Base-by-base conservation (phyloP, 2,797 vertebrate species). In the Falco peregrinus region DNA sequence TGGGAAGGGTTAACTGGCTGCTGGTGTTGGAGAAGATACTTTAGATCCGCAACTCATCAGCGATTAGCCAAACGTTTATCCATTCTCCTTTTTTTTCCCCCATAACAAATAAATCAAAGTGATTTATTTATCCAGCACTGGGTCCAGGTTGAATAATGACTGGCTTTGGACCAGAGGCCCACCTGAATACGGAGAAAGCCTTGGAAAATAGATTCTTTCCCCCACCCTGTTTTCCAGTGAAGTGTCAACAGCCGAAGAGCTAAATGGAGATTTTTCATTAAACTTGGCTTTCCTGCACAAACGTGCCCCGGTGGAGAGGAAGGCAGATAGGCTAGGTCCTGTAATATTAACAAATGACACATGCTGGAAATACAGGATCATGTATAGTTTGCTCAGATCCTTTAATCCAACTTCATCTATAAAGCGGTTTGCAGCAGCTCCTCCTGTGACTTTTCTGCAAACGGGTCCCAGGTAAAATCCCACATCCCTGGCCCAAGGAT, bases 81-180 rank as follows among this genome's bases (percentile, higher is more conserved):
- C 4, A 21, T 47, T 61, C 31, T 80, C 51, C 47, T 48, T 76
- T 67, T 85, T 85, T 53, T 41, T 41, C 7, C 41, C 57, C 84
- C 56, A 53, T 48, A 86, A 81, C 45, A 96, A 94, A 94, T 69
- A 74, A 51, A 91, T 86, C 39, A 70, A 95, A 97, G 61, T 31
- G 37, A 82, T 59, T 54, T 93, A 90, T 91, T 85, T 77, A 82
- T 35, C 61, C 75, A 91, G 39, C 75, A 67, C 45, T 64, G 84
- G 91, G 93, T 59, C 63, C 68, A 95, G 51, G 79, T 14, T 86
- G 53, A 92, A 90, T 26, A 88, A 87, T 83, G 94, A 45, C 50
- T 48, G 57, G 39, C 41, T 93, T 86, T 69, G 77, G 65, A 85
- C 71, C 50, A 64, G 61, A 89, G 81, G 45, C 48, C 39, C 45